Percentiles rank a stretch among this genome's conserved stretches.
phyloP scores from a whole-genome alignment of 2,113 vertebrate genomes.

The Anolis sagrei region DNA sequence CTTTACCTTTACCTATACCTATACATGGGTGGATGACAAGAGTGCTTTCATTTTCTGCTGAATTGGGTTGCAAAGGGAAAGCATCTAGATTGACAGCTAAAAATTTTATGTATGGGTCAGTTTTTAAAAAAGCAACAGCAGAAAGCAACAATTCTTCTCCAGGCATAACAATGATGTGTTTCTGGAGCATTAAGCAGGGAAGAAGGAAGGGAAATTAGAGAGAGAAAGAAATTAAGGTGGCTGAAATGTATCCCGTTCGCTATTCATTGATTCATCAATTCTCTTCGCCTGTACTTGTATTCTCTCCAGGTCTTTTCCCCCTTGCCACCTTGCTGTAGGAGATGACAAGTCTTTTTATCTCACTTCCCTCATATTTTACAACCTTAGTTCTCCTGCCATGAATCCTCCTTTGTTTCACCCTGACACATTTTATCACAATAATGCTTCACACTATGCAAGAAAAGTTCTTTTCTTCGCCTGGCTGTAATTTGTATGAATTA shows the following conservation, averaged over 20 bases:
- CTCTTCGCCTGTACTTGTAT: background rate
- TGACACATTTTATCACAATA: slow-evolving; percentile 2
- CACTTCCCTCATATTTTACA: slow-evolving; percentile 11
- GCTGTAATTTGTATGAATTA: slow-evolving; percentile 21
- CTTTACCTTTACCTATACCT: too few species aligned
- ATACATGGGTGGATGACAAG: background rate
- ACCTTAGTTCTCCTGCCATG: background rate
- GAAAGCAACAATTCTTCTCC: background rate
- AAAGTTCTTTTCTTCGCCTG: background rate
- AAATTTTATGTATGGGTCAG: background rate
- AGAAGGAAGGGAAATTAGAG: background rate
- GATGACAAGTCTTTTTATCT: slow-evolving; percentile 2
- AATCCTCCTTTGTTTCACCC: background rate
- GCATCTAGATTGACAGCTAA: background rate
- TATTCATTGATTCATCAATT: background rate
- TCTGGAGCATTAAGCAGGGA: background rate
- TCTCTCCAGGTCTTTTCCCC: background rate
- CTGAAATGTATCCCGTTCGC: background rate
- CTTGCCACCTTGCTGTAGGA: background rate
- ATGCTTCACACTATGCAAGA: slow-evolving; percentile 8
- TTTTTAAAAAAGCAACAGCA: too few species aligned
- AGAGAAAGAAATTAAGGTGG: background rate
- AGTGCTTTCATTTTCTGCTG: background rate
- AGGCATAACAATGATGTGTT: background rate
- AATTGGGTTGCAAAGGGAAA: background rate